These are phyloP conservation scores for Dichetophora obliterata DNA, from an alignment of 2,888 invertebrate species.

Conservation along the genomic window DNA sequence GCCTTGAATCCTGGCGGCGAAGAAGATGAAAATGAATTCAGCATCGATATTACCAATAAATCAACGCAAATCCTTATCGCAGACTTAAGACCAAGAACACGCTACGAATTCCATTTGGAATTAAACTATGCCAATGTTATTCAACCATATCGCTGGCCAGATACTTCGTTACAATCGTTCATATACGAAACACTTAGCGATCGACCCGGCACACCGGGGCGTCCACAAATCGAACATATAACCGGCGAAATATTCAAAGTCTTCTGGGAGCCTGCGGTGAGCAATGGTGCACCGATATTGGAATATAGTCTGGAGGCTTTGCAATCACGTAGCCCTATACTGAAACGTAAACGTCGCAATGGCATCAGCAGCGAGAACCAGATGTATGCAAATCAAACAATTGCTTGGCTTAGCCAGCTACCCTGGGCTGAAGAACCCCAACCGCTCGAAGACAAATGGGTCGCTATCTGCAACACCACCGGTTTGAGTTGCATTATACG, in stretches of 20 bases:
- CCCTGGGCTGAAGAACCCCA: slow-evolving; percentile 74
- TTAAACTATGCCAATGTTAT: slow-evolving; percentile 74
- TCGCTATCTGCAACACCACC: slow-evolving; percentile 81
- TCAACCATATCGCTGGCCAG: slow-evolving; percentile 79
- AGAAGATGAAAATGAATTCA: slow-evolving; percentile 54
- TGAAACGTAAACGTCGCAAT: slow-evolving; percentile 51
- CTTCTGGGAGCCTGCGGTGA: slow-evolving; percentile 83
- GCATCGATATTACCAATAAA: slow-evolving; percentile 57
- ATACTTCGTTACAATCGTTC: slow-evolving; percentile 70
- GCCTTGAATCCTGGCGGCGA: slow-evolving; percentile 40
- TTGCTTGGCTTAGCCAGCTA: slow-evolving; percentile 58
- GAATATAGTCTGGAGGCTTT: slow-evolving; percentile 83
- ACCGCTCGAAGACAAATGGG: slow-evolving; percentile 73
- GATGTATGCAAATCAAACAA: slow-evolving; percentile 41
- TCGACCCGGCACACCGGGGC: slow-evolving; percentile 83
- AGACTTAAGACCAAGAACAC: slow-evolving; percentile 79
- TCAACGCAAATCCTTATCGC: slow-evolving; percentile 51
- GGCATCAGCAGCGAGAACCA: not conserved
- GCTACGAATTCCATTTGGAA: slow-evolving; percentile 81
- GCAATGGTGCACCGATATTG: slow-evolving; percentile 82
- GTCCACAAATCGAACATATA: slow-evolving; percentile 80
- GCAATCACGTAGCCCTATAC: slow-evolving; percentile 56
- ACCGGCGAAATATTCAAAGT: slow-evolving; percentile 82
- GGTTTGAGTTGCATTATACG: slow-evolving; percentile 86
- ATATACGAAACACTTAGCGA: slow-evolving; percentile 84